Evolutionary conservation across 2,797 vertebrate genomes (phyloP).

Genomic region (Sarcophilus harrisii): DNA sequence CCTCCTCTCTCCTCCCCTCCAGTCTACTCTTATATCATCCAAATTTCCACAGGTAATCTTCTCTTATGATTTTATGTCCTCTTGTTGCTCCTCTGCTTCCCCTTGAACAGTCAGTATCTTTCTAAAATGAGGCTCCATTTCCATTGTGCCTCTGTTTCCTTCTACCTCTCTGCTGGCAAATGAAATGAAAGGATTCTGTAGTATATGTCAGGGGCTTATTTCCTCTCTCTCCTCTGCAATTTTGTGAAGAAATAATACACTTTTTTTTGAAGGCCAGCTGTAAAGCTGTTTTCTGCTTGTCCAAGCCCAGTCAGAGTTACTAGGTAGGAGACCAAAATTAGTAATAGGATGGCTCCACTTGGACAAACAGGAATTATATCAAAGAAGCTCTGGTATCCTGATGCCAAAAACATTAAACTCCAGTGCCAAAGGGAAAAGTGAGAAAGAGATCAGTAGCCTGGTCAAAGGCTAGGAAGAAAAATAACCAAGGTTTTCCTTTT

Average conservation of each 20-base stretch:
- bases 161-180: neutral
- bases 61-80: neutral
- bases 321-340: neutral
- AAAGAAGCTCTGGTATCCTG: neutral
- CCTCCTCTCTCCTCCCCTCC: neutral
- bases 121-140: neutral
- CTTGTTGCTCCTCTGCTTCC: neutral
- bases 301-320: neutral
- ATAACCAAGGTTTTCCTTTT: neutral
- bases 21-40: neutral
- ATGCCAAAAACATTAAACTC: rapidly evolving
- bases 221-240: rapidly evolving
- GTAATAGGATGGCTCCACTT: neutral
- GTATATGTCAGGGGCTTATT: neutral
- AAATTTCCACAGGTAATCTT: neutral
- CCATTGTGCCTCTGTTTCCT: neutral
- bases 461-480: rapidly evolving
- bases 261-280: neutral
- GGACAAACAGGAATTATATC: neutral
- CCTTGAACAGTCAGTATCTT: neutral
- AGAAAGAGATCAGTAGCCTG: too few relatives aligned
- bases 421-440: rapidly evolving
- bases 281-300: neutral
- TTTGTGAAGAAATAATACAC: neutral
- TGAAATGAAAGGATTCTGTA: neutral